Evolutionary conservation across 2,797 vertebrate species (phyloP).

Genomic region (Erethizon dorsatum): DNA sequence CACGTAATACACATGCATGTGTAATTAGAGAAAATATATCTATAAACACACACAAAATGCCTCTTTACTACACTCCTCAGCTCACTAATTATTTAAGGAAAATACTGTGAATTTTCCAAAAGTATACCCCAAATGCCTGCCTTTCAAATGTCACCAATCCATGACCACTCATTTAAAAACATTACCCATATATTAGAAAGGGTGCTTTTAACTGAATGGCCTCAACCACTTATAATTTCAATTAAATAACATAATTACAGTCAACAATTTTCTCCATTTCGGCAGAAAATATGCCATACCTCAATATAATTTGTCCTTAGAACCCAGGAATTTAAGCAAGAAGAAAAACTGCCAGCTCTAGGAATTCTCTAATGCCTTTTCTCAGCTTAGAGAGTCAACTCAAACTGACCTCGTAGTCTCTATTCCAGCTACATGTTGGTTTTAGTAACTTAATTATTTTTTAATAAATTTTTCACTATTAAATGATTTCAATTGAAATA

Average conservation of each 20-base stretch:
- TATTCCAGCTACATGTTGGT: constrained; percentile 81
- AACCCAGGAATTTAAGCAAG: constrained; percentile 74
- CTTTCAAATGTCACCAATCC: constrained; percentile 76
- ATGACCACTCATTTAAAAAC: constrained; percentile 74
- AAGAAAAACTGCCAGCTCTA: constrained; percentile 67
- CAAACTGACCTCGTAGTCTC: constrained; percentile 81
- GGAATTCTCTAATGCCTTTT: constrained; percentile 78
- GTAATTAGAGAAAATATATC: constrained; percentile 36
- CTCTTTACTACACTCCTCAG: constrained; percentile 63
- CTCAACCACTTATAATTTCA: constrained; percentile 87
- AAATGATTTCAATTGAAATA: constrained; percentile 86
- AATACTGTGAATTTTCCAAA: constrained; percentile 80
- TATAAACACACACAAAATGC: not conserved
- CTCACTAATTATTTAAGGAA: constrained; percentile 81
- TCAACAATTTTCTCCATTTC: constrained; percentile 87
- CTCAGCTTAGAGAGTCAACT: constrained; percentile 80
- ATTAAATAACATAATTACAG: constrained; percentile 88
- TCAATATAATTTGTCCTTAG: constrained; percentile 77
- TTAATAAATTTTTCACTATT: constrained; percentile 86
- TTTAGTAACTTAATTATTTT: constrained; percentile 88
- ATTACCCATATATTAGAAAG: constrained; percentile 81
- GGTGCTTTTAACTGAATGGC: constrained; percentile 86
- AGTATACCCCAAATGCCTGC: constrained; percentile 71
- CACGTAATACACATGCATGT: not conserved
- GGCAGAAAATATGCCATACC: constrained; percentile 85